These are phyloP conservation scores for Calameuta pallipes DNA, from an alignment of 2,888 invertebrate genomes.

Conservation along the genomic window DNA sequence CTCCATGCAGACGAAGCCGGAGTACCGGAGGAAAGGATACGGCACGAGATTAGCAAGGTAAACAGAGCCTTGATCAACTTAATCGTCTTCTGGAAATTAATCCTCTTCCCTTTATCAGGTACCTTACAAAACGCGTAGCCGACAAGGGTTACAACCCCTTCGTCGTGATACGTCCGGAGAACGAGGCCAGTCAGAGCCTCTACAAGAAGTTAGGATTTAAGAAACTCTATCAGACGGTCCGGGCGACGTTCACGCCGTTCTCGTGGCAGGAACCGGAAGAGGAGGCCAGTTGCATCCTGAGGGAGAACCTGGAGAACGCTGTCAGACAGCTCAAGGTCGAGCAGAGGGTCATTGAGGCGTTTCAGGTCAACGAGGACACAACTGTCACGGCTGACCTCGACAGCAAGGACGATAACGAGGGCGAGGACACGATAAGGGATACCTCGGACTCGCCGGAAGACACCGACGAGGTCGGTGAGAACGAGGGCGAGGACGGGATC, in stretches of 20 bases:
- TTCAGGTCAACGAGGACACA: conserved; percentile 39
- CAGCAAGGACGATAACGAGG: conserved; percentile 34
- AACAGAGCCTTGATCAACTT: background rate
- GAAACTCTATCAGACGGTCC: conserved; percentile 82
- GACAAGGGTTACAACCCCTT: conserved; percentile 85
- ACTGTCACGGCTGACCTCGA: conserved; percentile 31
- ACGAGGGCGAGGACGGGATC: conserved; percentile 19
- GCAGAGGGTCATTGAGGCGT: conserved; percentile 47
- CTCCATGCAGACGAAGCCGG: conserved; percentile 88
- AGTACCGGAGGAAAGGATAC: conserved; percentile 78
- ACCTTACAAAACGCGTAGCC: conserved; percentile 70
- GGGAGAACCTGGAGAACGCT: conserved; percentile 52
- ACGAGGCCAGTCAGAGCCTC: conserved; percentile 85
- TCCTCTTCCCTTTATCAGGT: conserved; percentile 40
- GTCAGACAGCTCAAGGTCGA: conserved; percentile 49
- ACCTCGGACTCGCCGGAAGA: conserved; percentile 27
- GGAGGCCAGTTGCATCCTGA: conserved; percentile 39
- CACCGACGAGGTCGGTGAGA: background rate
- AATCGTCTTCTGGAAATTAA: too few species aligned
- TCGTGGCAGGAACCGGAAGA: conserved; percentile 52
- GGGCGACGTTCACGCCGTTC: conserved; percentile 79
- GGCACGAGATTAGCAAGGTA: conserved; percentile 63
- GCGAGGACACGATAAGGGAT: conserved; percentile 42
- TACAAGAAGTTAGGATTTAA: conserved; percentile 87
- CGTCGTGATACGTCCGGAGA: conserved; percentile 88